Evolutionary conservation across 2,113 vertebrate species (phyloP), one percentile per base, ranked within the genome.

Genomic region (Alosa alosa): DNA sequence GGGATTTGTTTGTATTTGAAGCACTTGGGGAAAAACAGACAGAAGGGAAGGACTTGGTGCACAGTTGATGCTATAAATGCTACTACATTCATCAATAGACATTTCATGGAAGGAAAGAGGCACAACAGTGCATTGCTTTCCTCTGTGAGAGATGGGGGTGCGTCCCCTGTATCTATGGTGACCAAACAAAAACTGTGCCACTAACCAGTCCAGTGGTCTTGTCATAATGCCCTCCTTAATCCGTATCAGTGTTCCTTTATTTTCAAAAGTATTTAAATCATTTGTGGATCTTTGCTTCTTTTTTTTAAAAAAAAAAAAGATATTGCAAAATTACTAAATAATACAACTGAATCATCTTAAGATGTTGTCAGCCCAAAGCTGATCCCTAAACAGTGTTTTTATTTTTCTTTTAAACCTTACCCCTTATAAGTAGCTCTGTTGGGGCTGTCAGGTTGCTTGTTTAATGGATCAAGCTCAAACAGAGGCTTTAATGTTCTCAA

Each of bases 201-300:
- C 83, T 81, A 47, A 47, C 85, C 44, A 75, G 84, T 85, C 81
- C 85, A 39, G 72, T 88, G 68, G 72, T 86, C 46, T 41, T 81
- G 55, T 39, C 72, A 47, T 36, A 84, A 57, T 78, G 81, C 83
- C 84, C 85, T 85, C 68, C 87, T 84, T 36, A 81, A 82, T 87
- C 86, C 25, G 44, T 87, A 89, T 90, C 83, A 81, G 83, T 86
- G 82, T 88, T 85, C 85, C 85, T 88, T 85, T 83, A 86, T 64
- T 84, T 47, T 87, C 83, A 36, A 7, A 52, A 22, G 49, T 86
- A 49, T 89, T 87, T 86, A 75, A 87, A 87, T 87, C 64, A 87
- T 57, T 87, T 75, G 84, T 78, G 57, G 83, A 50, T 68, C 64
- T 68, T 68, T n/a, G 64, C 86, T 81, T 86, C 88, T 82, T 86